Evolutionary conservation across 1,140 invertebrate genomes (phyloP).

Genomic region (Ceratosolen solmsi): DNA sequence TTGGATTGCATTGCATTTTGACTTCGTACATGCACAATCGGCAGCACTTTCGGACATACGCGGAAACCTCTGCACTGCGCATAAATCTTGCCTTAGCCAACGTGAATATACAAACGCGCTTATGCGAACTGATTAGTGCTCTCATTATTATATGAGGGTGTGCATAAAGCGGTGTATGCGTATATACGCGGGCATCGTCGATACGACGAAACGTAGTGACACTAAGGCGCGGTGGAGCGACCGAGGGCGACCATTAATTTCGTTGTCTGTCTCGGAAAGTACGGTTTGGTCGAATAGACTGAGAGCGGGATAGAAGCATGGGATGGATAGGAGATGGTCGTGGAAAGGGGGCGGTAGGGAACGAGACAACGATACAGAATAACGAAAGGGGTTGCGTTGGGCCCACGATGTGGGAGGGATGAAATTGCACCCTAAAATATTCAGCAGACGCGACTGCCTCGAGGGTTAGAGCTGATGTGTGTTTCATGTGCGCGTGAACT

Average conservation of each 20-base stretch:
- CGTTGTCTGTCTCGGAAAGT: slow-evolving; percentile 53
- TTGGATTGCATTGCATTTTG: neutral
- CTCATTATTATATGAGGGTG: neutral
- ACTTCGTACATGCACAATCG: neutral
- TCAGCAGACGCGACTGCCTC: slow-evolving; percentile 56
- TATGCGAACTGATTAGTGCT: slow-evolving; percentile 9
- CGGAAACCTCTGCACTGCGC: neutral
- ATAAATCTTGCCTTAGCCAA: neutral
- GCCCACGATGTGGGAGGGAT: slow-evolving; percentile 45
- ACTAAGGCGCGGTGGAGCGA: slow-evolving; percentile 22
- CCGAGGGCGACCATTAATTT: slow-evolving; percentile 56
- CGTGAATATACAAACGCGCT: neutral
- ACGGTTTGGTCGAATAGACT: slow-evolving; percentile 9
- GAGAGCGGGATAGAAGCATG: slow-evolving; percentile 1
- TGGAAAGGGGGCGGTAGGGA: neutral
- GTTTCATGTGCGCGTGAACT: slow-evolving; percentile 23
- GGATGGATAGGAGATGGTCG: too few relatives aligned
- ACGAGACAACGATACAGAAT: neutral
- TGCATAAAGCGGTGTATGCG: neutral
- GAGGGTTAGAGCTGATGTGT: slow-evolving; percentile 45
- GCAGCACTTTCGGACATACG: neutral
- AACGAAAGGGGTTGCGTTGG: slow-evolving; percentile 36
- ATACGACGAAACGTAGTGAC: neutral
- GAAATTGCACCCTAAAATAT: slow-evolving; percentile 65
- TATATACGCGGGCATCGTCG: neutral